Percentiles rank a stretch among this genome's conserved stretches.
Evolutionary conservation across 2,888 invertebrate genomes (phyloP).

Genomic region (Euplexia lucipara): DNA sequence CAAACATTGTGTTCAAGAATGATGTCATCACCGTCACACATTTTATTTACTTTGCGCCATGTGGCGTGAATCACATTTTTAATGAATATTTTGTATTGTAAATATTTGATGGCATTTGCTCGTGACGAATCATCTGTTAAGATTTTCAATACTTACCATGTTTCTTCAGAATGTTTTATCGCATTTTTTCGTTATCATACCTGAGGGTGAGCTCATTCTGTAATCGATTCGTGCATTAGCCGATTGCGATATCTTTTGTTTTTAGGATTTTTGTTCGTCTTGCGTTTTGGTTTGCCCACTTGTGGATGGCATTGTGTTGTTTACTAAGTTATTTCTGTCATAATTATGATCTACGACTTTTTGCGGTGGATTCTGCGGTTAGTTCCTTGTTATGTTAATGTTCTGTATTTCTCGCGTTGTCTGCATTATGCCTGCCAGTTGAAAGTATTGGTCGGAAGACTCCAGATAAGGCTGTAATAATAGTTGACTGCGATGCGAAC

Average conservation of each 20-base stretch:
- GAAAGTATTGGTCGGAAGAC: conserved; percentile 42
- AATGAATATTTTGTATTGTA: conserved; percentile 55
- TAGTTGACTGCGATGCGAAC: conserved; percentile 42
- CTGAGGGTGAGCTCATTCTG: conserved; percentile 63
- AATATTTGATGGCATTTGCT: conserved; percentile 54
- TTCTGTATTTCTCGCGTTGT: conserved; percentile 15
- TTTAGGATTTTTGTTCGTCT: conserved; percentile 29
- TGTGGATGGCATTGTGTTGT: conserved; percentile 11
- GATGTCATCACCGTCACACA: conserved; percentile 70
- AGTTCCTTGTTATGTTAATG: conserved; percentile 12
- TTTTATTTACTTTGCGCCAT: conserved; percentile 67
- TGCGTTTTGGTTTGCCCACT: conserved; percentile 15
- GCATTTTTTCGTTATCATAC: conserved; percentile 72
- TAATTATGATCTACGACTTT: conserved; percentile 4
- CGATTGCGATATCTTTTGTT: conserved; percentile 63
- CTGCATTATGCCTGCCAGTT: conserved; percentile 10
- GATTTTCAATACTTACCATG: conserved; percentile 23
- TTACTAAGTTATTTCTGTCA: not conserved
- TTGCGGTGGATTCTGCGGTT: conserved; percentile 3
- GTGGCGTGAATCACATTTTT: conserved; percentile 64
- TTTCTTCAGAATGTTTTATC: conserved; percentile 66
- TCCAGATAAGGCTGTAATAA: conserved; percentile 56
- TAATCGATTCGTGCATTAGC: conserved; percentile 73
- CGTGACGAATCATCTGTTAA: conserved; percentile 32
- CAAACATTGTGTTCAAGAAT: conserved; percentile 61